Evolutionary conservation across 2,888 invertebrate genomes (phyloP).

Genomic region (Norana najaformis): DNA sequence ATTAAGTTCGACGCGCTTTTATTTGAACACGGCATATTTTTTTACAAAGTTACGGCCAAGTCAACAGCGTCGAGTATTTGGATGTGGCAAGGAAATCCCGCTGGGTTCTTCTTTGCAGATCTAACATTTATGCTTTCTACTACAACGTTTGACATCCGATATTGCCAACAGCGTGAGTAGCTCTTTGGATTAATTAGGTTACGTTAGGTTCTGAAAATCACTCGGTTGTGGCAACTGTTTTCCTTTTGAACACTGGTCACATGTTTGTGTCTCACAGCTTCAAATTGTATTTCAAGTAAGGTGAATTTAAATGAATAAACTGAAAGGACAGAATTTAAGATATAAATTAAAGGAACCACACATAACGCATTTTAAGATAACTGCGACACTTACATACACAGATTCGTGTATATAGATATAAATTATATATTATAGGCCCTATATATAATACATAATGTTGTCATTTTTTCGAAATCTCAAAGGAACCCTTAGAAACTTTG

Average conservation of each 20-base stretch:
- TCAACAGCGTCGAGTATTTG: neutral
- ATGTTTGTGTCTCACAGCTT: too few species aligned
- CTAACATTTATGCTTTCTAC: neutral
- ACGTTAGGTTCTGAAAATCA: too few species aligned
- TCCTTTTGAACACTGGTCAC: too few species aligned
- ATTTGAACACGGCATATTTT: neutral
- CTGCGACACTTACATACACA: neutral
- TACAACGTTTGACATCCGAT: neutral
- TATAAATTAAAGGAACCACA: too few species aligned
- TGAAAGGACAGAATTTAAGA: too few species aligned
- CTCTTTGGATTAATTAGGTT: neutral
- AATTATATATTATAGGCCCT: neutral
- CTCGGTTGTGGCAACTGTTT: too few species aligned
- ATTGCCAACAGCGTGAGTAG: neutral
- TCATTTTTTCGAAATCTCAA: too few species aligned
- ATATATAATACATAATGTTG: neutral
- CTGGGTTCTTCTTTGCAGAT: neutral
- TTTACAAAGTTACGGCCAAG: neutral
- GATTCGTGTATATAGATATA: neutral
- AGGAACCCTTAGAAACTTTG: too few species aligned
- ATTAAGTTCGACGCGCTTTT: neutral
- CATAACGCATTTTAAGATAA: neutral
- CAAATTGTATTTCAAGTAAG: too few species aligned
- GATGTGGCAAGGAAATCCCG: neutral
- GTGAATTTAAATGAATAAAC: too few species aligned